A percentile compares a stretch with the other conserved stretches of the same genome.
phyloP scores from a whole-genome alignment of 2,888 invertebrate genomes.

The Clusia tigrina region DNA sequence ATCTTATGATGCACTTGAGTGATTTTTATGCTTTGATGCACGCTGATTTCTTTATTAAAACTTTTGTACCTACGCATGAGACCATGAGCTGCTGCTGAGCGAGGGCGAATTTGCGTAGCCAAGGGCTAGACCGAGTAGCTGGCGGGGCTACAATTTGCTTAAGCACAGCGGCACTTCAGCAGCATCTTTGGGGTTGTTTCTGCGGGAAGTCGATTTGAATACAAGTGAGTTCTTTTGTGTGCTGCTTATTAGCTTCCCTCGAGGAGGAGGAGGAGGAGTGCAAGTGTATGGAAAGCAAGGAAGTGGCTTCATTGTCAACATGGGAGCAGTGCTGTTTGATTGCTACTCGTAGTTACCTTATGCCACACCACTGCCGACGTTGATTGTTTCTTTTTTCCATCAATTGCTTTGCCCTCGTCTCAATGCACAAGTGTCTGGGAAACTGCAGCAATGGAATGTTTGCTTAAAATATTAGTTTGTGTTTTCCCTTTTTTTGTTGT shows the following conservation, averaged over 20 bases:
- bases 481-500: slow-evolving; percentile 28
- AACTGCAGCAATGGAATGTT: slow-evolving; percentile 37
- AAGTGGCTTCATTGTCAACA: not conserved
- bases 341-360: not conserved
- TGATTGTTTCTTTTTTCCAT: not conserved
- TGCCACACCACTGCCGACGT: not conserved
- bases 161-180: too few relatives aligned
- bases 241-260: too few relatives aligned
- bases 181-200: too few relatives aligned
- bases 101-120: not conserved
- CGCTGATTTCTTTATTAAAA: slow-evolving; percentile 62
- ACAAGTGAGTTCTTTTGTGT: not conserved
- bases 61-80: not conserved
- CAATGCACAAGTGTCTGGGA: slow-evolving; percentile 1
- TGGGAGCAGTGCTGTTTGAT: not conserved
- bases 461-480: slow-evolving; percentile 57
- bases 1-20: slow-evolving; percentile 61
- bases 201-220: slow-evolving; percentile 13
- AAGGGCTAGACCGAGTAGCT: too few relatives aligned
- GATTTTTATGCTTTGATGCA: slow-evolving; percentile 64
- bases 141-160: not conserved
- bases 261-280: too few relatives aligned
- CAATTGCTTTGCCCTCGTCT: not conserved
- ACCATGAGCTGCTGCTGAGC: not conserved
- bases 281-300: too few relatives aligned